Evolutionary conservation across 2,113 vertebrate species (phyloP).

Genomic region (Epinephelus moara): DNA sequence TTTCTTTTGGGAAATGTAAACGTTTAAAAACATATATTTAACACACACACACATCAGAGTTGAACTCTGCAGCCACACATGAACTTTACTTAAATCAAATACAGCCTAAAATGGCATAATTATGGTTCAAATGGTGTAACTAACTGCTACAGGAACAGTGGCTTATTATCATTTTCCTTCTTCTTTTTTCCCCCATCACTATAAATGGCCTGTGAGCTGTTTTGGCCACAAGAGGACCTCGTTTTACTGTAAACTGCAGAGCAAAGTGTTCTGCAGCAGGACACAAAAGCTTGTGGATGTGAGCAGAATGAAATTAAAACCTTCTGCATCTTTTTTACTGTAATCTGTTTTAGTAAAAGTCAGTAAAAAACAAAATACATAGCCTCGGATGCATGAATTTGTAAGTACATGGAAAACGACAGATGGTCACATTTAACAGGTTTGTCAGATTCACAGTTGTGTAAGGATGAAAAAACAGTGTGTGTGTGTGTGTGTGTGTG

Average conservation of each 20-base stretch:
- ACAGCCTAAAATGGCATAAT: not conserved
- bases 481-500: not conserved
- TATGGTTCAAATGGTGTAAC: not conserved
- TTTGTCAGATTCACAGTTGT: not conserved
- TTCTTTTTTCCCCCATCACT: not conserved
- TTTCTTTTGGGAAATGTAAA: not conserved
- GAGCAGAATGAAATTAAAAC: not conserved
- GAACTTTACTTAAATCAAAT: not conserved
- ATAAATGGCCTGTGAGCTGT: not conserved
- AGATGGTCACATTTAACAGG: not conserved
- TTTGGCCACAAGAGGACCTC: constrained; percentile 3
- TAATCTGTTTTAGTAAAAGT: not conserved
- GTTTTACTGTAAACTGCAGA: not conserved
- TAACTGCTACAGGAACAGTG: not conserved
- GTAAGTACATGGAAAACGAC: not conserved
- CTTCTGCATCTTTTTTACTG: too few species aligned
- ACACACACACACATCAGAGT: not conserved
- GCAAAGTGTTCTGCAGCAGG: not conserved
- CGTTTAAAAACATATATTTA: too few species aligned
- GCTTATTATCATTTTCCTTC: not conserved
- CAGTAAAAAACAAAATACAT: not conserved
- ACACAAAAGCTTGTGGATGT: not conserved
- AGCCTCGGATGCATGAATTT: not conserved
- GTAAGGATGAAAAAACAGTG: too few species aligned
- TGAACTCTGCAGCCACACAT: not conserved